Evolutionary conservation across 2,113 vertebrate genomes (phyloP).

Genomic region (Pseudolaguvia tuberculata): DNA sequence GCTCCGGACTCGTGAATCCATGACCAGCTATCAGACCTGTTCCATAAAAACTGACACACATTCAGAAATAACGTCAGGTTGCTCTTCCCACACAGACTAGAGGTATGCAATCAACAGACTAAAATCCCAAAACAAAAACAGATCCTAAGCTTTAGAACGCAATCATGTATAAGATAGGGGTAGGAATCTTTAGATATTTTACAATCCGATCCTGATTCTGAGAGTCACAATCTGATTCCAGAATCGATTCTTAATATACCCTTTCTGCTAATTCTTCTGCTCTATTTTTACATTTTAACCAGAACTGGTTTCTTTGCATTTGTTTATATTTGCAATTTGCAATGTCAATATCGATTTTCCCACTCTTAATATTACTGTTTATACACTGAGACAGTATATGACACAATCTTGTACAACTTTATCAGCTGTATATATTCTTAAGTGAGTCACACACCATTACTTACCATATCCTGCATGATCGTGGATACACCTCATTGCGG

Average conservation of each 20-base stretch:
- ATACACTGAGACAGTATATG: neutral
- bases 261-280: too few species aligned
- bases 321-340: too few species aligned
- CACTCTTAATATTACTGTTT: neutral
- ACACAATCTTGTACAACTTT: neutral
- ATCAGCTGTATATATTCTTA: neutral
- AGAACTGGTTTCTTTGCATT: too few species aligned
- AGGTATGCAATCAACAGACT: neutral
- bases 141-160: too few species aligned
- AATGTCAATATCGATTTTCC: too few species aligned
- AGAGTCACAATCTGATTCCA: too few species aligned
- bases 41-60: constrained; percentile 81
- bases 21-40: constrained; percentile 93
- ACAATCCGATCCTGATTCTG: too few species aligned
- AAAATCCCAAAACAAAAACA: neutral
- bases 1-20: constrained; percentile 92
- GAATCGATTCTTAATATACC: too few species aligned
- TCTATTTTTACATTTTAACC: too few species aligned
- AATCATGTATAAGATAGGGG: too few species aligned
- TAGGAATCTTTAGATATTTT: too few species aligned
- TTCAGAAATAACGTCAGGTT: neutral
- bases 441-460: constrained; percentile 1
- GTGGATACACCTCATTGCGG: constrained; percentile 90
- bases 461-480: constrained; percentile 88
- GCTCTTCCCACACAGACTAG: neutral